Conservation (phyloP, 2,888 invertebrate genomes). For the Hyposoter didymator region DNA sequence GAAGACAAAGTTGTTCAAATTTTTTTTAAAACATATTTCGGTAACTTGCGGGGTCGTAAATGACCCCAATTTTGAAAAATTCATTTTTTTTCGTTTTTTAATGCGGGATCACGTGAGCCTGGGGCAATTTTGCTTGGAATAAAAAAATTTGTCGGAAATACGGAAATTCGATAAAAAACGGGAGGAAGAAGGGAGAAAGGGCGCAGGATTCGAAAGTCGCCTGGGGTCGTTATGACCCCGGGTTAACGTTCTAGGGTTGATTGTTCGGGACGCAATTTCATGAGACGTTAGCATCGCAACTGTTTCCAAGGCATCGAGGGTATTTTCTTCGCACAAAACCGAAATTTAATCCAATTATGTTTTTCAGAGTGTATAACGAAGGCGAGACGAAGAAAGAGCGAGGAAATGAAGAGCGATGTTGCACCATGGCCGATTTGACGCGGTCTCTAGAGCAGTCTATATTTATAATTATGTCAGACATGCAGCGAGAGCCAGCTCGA, state of each 20-base stretch:
- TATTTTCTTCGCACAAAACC: constrained; percentile 23
- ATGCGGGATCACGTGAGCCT: too few relatives aligned
- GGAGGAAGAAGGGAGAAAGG: too few relatives aligned
- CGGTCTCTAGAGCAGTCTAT: constrained; percentile 76
- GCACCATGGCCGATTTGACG: constrained; percentile 75
- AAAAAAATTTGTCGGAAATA: too few relatives aligned
- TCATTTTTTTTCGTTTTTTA: too few relatives aligned
- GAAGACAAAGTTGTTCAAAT: neutral
- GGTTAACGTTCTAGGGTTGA: neutral
- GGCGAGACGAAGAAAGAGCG: constrained; percentile 35
- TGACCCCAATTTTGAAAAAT: too few relatives aligned
- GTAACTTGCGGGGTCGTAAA: too few relatives aligned
- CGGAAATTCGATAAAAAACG: too few relatives aligned
- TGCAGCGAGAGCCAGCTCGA: constrained; percentile 63
- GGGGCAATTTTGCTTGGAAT: too few relatives aligned
- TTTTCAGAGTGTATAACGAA: constrained; percentile 37
- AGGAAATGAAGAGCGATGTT: constrained; percentile 59
- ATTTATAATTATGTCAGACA: constrained; percentile 82
- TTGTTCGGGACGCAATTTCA: neutral
- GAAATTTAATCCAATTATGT: constrained; percentile 59
- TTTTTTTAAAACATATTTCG: neutral
- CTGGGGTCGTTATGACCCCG: too few relatives aligned
- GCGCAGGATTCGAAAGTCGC: too few relatives aligned
- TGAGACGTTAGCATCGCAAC: neutral
- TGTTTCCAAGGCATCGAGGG: neutral